phyloP scores from a whole-genome alignment of 2,797 vertebrate genomes.

The Threskiornis aethiopicus region DNA sequence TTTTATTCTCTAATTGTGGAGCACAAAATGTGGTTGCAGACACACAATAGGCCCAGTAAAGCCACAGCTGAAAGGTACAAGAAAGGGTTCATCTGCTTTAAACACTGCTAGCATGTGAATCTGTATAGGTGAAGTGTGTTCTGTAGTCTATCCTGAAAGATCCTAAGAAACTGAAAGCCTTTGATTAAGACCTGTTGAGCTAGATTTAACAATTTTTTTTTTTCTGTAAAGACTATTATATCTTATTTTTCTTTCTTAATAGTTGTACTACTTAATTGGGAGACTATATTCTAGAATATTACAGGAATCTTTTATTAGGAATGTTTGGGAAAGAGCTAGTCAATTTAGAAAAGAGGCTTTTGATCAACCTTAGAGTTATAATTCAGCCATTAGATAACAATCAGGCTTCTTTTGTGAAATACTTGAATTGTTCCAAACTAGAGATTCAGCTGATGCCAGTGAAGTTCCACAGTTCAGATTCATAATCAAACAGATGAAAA shows the following conservation, averaged over 20 bases:
- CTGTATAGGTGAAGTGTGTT: rapidly evolving
- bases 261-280: not conserved
- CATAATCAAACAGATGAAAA: not conserved
- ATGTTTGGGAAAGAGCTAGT: not conserved
- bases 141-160: not conserved
- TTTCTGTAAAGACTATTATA: not conserved
- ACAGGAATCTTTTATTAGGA: not conserved
- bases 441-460: not conserved
- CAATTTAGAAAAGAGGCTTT: not conserved
- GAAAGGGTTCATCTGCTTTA: not conserved
- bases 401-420: not conserved
- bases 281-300: not conserved
- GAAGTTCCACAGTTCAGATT: not conserved
- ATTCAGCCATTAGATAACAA: not conserved
- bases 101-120: rapidly evolving
- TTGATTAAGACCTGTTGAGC: not conserved
- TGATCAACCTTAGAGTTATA: not conserved
- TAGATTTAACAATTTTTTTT: not conserved
- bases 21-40: not conserved
- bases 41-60: not conserved
- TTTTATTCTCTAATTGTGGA: not conserved
- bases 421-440: not conserved
- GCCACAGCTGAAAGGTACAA: not conserved
- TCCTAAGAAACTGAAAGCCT: not conserved
- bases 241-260: not conserved